Conservation (phyloP, 2,797 vertebrate species). For the Poliocrania exsul region DNA sequence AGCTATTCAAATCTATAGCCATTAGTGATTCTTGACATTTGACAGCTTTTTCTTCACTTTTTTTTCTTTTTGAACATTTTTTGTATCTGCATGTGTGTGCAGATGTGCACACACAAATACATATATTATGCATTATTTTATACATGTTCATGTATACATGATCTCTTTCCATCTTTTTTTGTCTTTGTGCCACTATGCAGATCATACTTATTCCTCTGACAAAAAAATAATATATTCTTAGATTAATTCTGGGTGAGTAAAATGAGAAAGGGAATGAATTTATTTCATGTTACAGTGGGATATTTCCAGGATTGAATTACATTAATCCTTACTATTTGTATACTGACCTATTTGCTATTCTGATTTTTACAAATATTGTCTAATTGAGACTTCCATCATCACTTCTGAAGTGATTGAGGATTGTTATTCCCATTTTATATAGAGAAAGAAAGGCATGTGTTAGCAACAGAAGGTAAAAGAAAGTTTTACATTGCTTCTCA, state of each 20-base stretch:
- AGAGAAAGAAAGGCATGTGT: background rate
- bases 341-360: background rate
- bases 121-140: background rate
- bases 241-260: background rate
- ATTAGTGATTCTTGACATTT: background rate
- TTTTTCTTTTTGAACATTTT: background rate
- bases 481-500: background rate
- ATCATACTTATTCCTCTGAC: background rate
- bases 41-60: background rate
- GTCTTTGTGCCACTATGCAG: background rate
- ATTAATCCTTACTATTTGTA: background rate
- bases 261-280: background rate
- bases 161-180: background rate
- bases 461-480: background rate
- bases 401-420: background rate
- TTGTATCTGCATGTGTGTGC: accelerated
- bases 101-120: background rate
- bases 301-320: background rate
- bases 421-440: background rate
- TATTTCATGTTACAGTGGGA: background rate
- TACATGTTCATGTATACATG: background rate
- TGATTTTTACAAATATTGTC: background rate
- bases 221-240: background rate
- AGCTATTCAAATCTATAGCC: accelerated
- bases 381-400: background rate